Evolutionary conservation across 2,113 vertebrate genomes (phyloP), one percentile per base, ranked within the genome.

Genomic region (Spilogale gracilis): DNA sequence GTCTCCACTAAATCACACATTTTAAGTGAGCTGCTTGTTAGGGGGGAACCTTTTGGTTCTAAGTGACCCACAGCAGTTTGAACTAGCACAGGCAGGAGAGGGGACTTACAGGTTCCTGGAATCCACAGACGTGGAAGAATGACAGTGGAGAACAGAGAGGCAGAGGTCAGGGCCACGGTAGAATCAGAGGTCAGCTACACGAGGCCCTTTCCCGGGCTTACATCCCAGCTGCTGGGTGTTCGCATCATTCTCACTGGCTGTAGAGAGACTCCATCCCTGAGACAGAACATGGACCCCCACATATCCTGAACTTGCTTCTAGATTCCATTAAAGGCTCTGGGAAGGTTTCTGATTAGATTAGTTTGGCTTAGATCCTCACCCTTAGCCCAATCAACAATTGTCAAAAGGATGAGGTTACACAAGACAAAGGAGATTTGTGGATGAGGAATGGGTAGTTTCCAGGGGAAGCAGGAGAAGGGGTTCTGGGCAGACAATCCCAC

Each of bases 281-380:
- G 74, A 45, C 17, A 50, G 54, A 38, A 56, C 30, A 12, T 16
- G 74, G 73, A 52, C 9, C 17, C 10, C 38, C 6, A 27, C 0
- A 2, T 45, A 20, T 89, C 45, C 65, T 79, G n/a, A 65, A 45
- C 27, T 91, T 56, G 6, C 5, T 76, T 95, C n/a, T 50, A 81
- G 87, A 81, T 58, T 94, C 84, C 56, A 87, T n/a, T 94, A 79
- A 93, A 84, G 63, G 85, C 80, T 8, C 63, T 65, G 52, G 63
- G 85, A 76, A 95, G 76, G 30, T 58, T 95, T 94, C 38, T 60
- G 81, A 85, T 93, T 94, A 60, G 27, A 93, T 45, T 63, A 65
- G 25, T 71, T 87, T 54, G 23, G 25, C 78, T 50, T 82, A 67
- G 20, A 48, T 65, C 89, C 14, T 45, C 32, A 81, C 12, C 38